phyloP scores from a whole-genome alignment of 2,888 invertebrate species.

The Microplitis manilae region DNA sequence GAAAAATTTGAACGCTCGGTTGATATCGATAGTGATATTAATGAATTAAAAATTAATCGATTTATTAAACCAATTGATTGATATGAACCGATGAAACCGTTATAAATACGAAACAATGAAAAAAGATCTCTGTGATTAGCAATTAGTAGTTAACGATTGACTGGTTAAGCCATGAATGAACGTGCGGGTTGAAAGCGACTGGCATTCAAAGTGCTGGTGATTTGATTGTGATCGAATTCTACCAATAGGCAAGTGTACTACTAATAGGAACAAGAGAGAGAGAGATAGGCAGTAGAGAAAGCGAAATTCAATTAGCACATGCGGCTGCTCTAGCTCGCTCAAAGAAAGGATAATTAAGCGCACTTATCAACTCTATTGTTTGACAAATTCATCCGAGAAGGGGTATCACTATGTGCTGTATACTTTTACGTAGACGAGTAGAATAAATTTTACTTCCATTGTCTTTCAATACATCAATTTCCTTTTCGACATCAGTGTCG shows the following conservation, averaged over 20 bases:
- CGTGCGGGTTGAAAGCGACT: slow-evolving; percentile 14
- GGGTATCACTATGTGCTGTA: slow-evolving; percentile 20
- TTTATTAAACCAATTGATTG: background rate
- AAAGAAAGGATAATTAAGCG: slow-evolving; percentile 48
- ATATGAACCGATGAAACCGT: background rate
- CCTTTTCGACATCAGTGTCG: background rate
- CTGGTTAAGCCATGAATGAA: slow-evolving; percentile 2
- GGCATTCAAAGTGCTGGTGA: slow-evolving; percentile 24
- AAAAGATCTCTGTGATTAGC: slow-evolving; percentile 1
- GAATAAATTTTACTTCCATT: slow-evolving; percentile 1
- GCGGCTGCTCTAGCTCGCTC: slow-evolving; percentile 8
- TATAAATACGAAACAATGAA: background rate
- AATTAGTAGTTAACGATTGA: slow-evolving; percentile 23
- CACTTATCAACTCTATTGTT: slow-evolving; percentile 45
- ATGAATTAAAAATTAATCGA: background rate
- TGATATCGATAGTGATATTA: background rate
- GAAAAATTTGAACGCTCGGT: background rate
- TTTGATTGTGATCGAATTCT: slow-evolving; percentile 24
- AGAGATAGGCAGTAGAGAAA: slow-evolving; percentile 36
- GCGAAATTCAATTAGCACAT: slow-evolving; percentile 48
- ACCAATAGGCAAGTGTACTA: slow-evolving; percentile 11
- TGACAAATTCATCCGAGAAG: slow-evolving; percentile 42
- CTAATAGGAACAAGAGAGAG: slow-evolving; percentile 16
- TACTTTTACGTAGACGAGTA: slow-evolving; percentile 15
- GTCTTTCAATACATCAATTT: background rate